phyloP scores from a whole-genome alignment of 2,113 vertebrate species.

The Lampris incognitus region DNA sequence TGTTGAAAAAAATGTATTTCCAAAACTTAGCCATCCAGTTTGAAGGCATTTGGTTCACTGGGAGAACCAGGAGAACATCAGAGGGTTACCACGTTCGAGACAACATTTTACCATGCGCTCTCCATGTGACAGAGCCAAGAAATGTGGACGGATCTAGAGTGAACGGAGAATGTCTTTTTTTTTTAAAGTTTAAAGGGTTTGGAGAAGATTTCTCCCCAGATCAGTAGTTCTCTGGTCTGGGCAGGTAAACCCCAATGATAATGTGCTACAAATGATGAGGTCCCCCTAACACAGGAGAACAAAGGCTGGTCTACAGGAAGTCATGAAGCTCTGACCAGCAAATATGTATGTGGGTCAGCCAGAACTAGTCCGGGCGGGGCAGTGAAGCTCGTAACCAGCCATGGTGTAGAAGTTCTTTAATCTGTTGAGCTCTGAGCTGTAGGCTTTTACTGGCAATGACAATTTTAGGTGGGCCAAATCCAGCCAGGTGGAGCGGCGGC shows the following conservation, averaged over 20 bases:
- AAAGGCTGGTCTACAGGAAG: constrained; percentile 23
- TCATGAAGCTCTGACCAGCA: constrained; percentile 32
- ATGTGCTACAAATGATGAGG: constrained; percentile 33
- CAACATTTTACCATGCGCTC: constrained; percentile 32
- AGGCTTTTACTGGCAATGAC: too few relatives aligned
- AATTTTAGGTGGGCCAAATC: too few relatives aligned
- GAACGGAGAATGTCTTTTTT: constrained; percentile 27
- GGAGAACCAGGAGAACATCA: neutral
- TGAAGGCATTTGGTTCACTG: too few relatives aligned
- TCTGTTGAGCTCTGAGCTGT: neutral
- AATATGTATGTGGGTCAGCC: neutral
- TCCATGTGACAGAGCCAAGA: neutral
- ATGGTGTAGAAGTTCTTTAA: neutral
- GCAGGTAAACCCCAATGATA: constrained; percentile 27
- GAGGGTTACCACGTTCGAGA: constrained; percentile 17
- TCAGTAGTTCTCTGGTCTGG: neutral
- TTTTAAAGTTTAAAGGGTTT: neutral
- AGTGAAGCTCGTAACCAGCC: too few relatives aligned
- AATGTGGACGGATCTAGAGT: constrained; percentile 19
- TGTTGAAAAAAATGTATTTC: too few relatives aligned
- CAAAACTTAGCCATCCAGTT: too few relatives aligned
- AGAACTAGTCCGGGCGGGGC: too few relatives aligned
- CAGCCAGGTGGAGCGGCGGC: too few relatives aligned
- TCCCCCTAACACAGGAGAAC: constrained; percentile 11
- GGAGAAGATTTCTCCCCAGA: too few relatives aligned